Base-by-base conservation (phyloP, 2,113 vertebrate genomes). In the Eulemur rufifrons region DNA sequence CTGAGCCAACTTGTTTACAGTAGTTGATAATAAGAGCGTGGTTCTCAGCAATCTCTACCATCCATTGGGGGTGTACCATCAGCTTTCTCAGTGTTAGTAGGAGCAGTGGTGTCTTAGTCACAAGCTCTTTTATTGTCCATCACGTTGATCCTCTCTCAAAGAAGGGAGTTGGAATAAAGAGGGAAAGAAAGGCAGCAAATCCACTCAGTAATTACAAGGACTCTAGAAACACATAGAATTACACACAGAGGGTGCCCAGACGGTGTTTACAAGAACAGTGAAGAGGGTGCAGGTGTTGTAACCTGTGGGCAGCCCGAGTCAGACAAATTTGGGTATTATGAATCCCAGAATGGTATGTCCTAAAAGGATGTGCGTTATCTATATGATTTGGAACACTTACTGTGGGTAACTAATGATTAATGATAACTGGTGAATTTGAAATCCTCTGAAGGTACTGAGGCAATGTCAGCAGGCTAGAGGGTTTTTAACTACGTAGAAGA, bases 11-110 rank as follows among this genome's bases (percentile, higher is more conserved):
- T 13, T 8, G 15, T 68, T 42, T 56, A 13, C 0, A 27, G 6
- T 8, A 3, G 37, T 17, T 93, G 5, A 8, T 21, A 61, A 34
- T 32, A 47, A 86, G 39, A 68, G 3, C 10, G 69, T 6, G 3
- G 9, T 37, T 50, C 14, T 81, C 1, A 0, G 6, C 0, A 17
- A 3, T 39, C 25, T 61, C 13, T 5, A 15, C 25, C 7, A 39
- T 3, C 18, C 7, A 9, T 61, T 68, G 37, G 27, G 4, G 11
- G 5, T 52, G 25, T 5, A 20, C 17, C 2, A 6, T 0, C 1
- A 18, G 13, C 17, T 74, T 61, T 81, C 45, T 37, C 13, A 59
- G n/a, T 10, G 21, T 89, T 23, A 1, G 1, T 4, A 6, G n/a
- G 17, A 12, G 3, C 5, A 61, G 25, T 1, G 3, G 18, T 56